These are phyloP conservation scores for Harpalus rubripes DNA, from an alignment of 2,888 invertebrate genomes.

Conservation along the genomic window DNA sequence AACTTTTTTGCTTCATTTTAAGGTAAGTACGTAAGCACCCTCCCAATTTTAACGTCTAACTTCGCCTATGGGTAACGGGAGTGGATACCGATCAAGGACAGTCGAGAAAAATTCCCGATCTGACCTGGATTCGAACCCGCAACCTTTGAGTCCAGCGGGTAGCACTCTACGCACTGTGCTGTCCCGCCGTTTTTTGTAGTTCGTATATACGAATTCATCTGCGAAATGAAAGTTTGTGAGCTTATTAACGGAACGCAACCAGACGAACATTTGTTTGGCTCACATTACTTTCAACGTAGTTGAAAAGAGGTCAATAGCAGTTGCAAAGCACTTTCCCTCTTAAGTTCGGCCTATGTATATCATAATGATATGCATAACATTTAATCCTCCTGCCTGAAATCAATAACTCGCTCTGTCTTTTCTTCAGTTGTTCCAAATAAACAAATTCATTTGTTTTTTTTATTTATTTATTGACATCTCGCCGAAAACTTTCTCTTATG, in stretches of 20 bases:
- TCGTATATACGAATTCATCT: too few species aligned
- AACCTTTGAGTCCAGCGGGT: too few species aligned
- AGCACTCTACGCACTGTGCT: too few species aligned
- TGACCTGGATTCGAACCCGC: too few species aligned
- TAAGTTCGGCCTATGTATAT: not conserved
- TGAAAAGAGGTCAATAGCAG: slow-evolving; percentile 28
- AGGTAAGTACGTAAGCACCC: too few species aligned
- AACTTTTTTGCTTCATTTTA: too few species aligned
- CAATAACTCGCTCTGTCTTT: not conserved
- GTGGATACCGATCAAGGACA: too few species aligned
- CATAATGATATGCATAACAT: slow-evolving; percentile 6
- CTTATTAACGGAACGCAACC: not conserved
- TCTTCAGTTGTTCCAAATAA: not conserved
- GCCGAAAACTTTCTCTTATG: not conserved
- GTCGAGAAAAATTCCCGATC: too few species aligned
- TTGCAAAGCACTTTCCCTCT: slow-evolving; percentile 19
- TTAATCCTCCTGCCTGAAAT: not conserved
- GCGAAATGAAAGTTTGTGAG: not conserved
- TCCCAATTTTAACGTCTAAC: too few species aligned
- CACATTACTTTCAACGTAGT: not conserved
- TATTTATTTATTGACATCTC: not conserved
- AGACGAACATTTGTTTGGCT: not conserved
- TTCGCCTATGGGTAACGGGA: too few species aligned
- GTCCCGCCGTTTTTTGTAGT: too few species aligned
- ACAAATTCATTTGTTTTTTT: not conserved